Evolutionary conservation across 2,797 vertebrate genomes (phyloP), one percentile per base, ranked within the genome.

Genomic region (Urocyon cinereoargenteus): DNA sequence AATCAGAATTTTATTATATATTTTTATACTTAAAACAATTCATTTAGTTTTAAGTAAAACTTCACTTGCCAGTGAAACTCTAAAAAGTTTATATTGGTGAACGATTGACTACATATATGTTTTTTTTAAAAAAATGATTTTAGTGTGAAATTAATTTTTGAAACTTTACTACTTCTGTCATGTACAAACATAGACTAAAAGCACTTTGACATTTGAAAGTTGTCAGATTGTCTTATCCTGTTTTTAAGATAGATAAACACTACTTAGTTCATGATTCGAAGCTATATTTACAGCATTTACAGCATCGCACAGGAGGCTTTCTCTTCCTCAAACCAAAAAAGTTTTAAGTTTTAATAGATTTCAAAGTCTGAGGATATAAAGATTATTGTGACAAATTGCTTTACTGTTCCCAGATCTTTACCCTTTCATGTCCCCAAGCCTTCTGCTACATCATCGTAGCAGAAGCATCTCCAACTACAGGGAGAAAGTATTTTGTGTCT

Each of bases 141-240:
- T 49, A 91, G 36, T 64, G n/a, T 40, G 16, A 49, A 88, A 89
- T 96, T 92, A 61, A 92, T n/a, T 81, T 91, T 28, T 28, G 36
- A 86, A 68, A 61, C 18, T 31, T 90, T 49, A 88, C n/a, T 53
- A 53, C 45, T 88, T 73, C 34, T 93, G 18, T 87, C 26, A 61
- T 79, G 91, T 94, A 66, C 16, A 86, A 94, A 70, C 22, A 94
- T 2, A 86, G 51, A 73, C 10, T 61, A 22, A 86, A 84, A 61
- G 22, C n/a, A 24, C 11, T 87, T 90, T 93, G 77, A 86, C 19
- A 77, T 89, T 91, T 91, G 31, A 95, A 86, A 88, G 34, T n/a
- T 73, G 79, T 91, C 49, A 73, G 16, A 75, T 81, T 88, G 13
- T 49, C 26, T 95, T 81, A 45, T 51, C 28, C 40, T 72, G 6